Evolutionary conservation across 2,113 vertebrate species (phyloP).

Genomic region (Himantopus leucocephalus): DNA sequence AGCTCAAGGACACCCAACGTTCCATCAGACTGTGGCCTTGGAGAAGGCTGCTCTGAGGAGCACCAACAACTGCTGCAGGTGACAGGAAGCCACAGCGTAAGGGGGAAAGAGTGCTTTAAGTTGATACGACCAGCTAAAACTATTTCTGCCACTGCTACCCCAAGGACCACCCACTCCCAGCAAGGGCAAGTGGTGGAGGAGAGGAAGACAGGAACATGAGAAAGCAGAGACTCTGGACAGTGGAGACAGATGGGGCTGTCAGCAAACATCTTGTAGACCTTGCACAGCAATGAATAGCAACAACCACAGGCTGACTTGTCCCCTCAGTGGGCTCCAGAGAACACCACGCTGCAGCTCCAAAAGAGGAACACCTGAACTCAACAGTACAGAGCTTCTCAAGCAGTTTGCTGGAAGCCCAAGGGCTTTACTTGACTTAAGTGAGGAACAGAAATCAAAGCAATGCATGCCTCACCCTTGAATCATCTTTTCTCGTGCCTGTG

Average conservation of each 20-base stretch:
- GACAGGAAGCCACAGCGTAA: not conserved
- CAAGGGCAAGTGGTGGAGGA: not conserved
- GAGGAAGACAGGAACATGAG: not conserved
- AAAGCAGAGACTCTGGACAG: not conserved
- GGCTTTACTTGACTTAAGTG: not conserved
- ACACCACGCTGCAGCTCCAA: not conserved
- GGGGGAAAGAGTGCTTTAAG: not conserved
- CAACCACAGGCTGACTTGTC: not conserved
- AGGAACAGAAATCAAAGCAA: not conserved
- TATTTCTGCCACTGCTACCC: not conserved
- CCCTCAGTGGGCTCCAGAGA: not conserved
- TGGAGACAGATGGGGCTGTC: not conserved
- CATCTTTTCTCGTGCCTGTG: not conserved
- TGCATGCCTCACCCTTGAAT: not conserved
- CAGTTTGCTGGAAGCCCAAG: not conserved
- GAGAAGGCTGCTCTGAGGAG: not conserved
- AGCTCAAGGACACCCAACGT: not conserved
- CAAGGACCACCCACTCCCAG: not conserved
- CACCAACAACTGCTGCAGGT: not conserved
- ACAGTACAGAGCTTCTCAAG: not conserved
- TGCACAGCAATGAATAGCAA: not conserved
- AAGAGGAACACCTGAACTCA: not conserved
- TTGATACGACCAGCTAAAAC: not conserved
- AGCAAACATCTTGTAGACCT: not conserved
- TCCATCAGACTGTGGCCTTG: not conserved